phyloP scores from a whole-genome alignment of 2,888 invertebrate species.

The Rhimphoctona megacephalus region DNA sequence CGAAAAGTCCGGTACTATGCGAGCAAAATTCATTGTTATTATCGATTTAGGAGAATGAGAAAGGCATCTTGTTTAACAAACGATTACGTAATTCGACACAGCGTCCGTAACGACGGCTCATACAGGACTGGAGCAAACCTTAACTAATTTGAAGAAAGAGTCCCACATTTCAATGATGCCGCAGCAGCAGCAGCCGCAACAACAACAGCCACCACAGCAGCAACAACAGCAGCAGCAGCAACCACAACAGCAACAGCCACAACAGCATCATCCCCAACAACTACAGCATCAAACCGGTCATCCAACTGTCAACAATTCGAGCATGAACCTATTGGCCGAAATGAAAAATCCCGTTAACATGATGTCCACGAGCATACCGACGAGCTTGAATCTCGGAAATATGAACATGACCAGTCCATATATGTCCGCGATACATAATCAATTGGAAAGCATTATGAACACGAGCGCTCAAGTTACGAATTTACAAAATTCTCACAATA shows the following conservation, averaged over 20 bases:
- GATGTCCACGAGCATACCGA: conserved; percentile 79
- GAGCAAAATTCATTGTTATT: conserved; percentile 55
- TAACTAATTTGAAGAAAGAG: conserved; percentile 72
- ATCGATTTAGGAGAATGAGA: conserved; percentile 54
- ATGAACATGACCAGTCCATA: conserved; percentile 80
- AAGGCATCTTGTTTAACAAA: conserved; percentile 62
- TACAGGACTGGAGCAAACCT: conserved; percentile 78
- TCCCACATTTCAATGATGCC: conserved; percentile 67
- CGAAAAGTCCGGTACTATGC: conserved; percentile 65
- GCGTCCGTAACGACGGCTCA: conserved; percentile 80
- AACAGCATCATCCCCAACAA: conserved; percentile 63
- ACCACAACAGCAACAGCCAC: conserved; percentile 62
- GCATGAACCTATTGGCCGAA: conserved; percentile 79
- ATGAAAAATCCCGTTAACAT: conserved; percentile 80
- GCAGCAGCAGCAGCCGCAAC: conserved; percentile 58
- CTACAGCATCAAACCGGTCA: conserved; percentile 63
- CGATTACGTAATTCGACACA: conserved; percentile 70
- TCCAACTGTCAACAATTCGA: conserved; percentile 76
- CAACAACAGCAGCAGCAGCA: conserved; percentile 63
- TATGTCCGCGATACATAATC: conserved; percentile 79
- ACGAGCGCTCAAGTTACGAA: conserved; percentile 76
- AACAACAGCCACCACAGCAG: conserved; percentile 53
- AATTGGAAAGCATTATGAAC: conserved; percentile 81
- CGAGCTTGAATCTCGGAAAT: conserved; percentile 79
- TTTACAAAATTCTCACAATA: conserved; percentile 80